Evolutionary conservation across 2,113 vertebrate genomes (phyloP), one percentile per base, ranked within the genome.

Genomic region (Rallus limicola): DNA sequence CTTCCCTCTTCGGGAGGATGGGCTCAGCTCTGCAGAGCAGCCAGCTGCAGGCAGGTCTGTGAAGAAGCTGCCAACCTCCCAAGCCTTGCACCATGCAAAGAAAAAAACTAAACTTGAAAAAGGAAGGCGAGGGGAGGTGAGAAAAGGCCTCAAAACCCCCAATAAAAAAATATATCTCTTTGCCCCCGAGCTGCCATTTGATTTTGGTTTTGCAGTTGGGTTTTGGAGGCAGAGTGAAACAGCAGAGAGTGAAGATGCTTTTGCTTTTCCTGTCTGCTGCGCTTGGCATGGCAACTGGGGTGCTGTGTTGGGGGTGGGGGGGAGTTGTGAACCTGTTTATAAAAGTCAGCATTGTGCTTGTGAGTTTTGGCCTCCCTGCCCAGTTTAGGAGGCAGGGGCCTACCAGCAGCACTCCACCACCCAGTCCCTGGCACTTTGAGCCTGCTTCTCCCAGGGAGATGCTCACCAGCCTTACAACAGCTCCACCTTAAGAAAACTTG

Each of bases 101-200:
- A 15, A 65, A 58, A 46, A 55, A 71, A 52, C 5, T 4, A 9
- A 36, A 31, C 9, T 31, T 10, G 9, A 83, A 60, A 79, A 42
- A 64, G 2, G 13, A 3, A 10, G 59, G 3, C 3, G 13, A 8
- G 23, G 34, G 36, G 29, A 8, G 44, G 44, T 36, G 18, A 46
- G 17, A 46, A 42, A 44, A 34, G 8, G 1, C 7, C 16, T 4
- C 7, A 2, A 62, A 78, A 9, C 5, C 4, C 13, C 26, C 36
- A 55, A 68, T 42, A 19, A 25, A 42, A 67, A 70, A 33, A 56
- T 31, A 18, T 36, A 6, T 7, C 4, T 11, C 34, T 10, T 40
- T 18, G 23, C 5, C 15, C 36, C 20, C 0, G 0, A 74, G 11
- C 0, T 0, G 18, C 17, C 5, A 1, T 58, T 63, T 63, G 23